Conservation (phyloP, 2,797 vertebrate genomes). For the Cossypha niveicapilla region DNA sequence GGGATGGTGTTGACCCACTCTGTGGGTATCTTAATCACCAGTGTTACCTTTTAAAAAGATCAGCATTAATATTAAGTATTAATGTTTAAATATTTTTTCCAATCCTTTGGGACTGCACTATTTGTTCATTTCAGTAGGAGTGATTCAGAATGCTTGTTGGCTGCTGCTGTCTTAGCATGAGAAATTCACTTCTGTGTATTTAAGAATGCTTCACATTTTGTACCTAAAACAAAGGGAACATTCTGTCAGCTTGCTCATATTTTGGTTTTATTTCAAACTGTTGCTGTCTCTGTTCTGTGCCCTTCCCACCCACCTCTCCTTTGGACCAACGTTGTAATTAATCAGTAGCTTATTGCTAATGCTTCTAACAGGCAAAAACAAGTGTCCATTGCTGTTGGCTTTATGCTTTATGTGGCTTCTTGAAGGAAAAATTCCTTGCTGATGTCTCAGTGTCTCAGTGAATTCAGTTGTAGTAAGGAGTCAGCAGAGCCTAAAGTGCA, state of each 20-base stretch:
- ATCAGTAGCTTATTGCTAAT: neutral
- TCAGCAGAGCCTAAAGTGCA: neutral
- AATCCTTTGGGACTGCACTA: neutral
- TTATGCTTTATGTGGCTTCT: neutral
- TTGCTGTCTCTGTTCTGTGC: neutral
- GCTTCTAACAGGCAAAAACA: neutral
- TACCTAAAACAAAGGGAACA: constrained; percentile 49
- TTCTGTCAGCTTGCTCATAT: constrained; percentile 31
- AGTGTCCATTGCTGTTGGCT: neutral
- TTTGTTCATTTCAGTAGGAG: neutral
- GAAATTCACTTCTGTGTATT: constrained; percentile 8
- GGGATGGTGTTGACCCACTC: neutral
- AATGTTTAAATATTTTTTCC: neutral
- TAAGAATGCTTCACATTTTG: constrained; percentile 29
- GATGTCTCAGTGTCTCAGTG: neutral
- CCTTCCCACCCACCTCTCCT: neutral
- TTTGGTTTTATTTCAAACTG: constrained; percentile 19
- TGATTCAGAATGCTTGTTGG: constrained; percentile 28
- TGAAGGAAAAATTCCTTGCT: neutral
- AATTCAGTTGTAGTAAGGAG: neutral
- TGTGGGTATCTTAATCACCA: neutral
- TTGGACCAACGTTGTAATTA: neutral
- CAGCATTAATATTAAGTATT: neutral
- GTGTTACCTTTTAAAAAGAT: neutral
- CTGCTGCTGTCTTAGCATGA: neutral